A percentile compares a stretch with the other conserved stretches of the same genome.
phyloP scores from a whole-genome alignment of 2,113 vertebrate species.

The Emydura subglobosa region DNA sequence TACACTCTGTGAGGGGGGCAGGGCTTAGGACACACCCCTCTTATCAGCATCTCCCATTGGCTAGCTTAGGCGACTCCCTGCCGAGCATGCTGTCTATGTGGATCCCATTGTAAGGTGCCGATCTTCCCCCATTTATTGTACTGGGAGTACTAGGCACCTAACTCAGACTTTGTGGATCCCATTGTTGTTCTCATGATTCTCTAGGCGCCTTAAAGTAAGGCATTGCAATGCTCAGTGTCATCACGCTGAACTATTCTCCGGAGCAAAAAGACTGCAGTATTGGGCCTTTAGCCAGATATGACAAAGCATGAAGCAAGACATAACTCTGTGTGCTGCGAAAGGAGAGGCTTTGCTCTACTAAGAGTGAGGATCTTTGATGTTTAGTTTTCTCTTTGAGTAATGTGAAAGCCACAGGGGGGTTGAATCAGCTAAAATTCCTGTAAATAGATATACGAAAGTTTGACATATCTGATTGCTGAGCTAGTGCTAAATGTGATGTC shows the following conservation, averaged over 20 bases:
- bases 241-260: neutral
- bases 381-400: constrained; percentile 20
- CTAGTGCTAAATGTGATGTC: neutral
- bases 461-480: constrained; percentile 40
- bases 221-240: too few species aligned
- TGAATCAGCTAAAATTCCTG: constrained; percentile 27
- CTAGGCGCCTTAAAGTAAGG: too few species aligned
- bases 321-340: neutral
- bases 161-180: too few species aligned
- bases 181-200: too few species aligned
- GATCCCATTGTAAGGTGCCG: too few species aligned
- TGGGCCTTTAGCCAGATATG: constrained; percentile 20
- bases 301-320: neutral
- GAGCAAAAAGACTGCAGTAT: constrained; percentile 17
- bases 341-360: neutral
- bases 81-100: too few species aligned
- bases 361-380: neutral
- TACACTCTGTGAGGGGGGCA: too few species aligned
- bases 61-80: too few species aligned
- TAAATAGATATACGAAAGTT: constrained; percentile 14
- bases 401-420: neutral
- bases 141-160: too few species aligned
- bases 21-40: too few species aligned
- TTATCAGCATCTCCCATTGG: too few species aligned
- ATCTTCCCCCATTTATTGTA: too few species aligned